These are phyloP conservation scores for Myathropa florea DNA, from an alignment of 2,888 invertebrate genomes.

Conservation along the genomic window DNA sequence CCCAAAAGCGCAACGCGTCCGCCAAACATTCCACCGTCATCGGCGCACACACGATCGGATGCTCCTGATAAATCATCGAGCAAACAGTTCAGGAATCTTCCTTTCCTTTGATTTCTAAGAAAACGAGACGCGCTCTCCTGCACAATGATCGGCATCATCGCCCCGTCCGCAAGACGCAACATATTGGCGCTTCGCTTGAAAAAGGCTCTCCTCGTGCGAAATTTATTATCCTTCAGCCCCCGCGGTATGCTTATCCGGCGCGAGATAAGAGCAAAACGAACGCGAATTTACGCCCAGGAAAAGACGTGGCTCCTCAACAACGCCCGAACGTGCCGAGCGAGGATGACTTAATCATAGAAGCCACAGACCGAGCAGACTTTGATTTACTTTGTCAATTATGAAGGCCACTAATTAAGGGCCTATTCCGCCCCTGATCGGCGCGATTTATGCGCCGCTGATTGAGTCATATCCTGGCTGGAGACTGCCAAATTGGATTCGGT, in stretches of 20 bases:
- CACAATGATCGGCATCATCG: conserved; percentile 19
- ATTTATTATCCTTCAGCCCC: conserved; percentile 65
- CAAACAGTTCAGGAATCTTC: conserved; percentile 44
- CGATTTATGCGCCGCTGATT: conserved; percentile 67
- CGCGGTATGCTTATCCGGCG: conserved; percentile 56
- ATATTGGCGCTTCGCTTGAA: conserved; percentile 62
- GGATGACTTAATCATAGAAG: conserved; percentile 66
- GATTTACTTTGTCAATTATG: conserved; percentile 70
- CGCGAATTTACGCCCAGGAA: conserved; percentile 41
- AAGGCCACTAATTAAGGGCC: conserved; percentile 68
- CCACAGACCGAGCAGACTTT: conserved; percentile 34
- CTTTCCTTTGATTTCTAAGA: conserved; percentile 59
- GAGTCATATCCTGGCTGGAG: conserved; percentile 52
- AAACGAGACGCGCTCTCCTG: conserved; percentile 23
- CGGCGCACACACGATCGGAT: conserved; percentile 50
- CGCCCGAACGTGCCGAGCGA: not conserved
- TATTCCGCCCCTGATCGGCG: conserved; percentile 51
- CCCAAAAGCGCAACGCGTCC: conserved; percentile 52
- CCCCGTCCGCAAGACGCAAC: not conserved
- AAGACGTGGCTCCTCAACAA: conserved; percentile 41
- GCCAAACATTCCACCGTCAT: conserved; percentile 10
- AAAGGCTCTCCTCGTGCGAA: conserved; percentile 10
- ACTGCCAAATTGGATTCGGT: conserved; percentile 62
- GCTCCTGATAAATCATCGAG: conserved; percentile 66
- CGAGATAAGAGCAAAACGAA: not conserved